Conservation (phyloP, 2,797 vertebrate species). For the Nothura maculosa region DNA sequence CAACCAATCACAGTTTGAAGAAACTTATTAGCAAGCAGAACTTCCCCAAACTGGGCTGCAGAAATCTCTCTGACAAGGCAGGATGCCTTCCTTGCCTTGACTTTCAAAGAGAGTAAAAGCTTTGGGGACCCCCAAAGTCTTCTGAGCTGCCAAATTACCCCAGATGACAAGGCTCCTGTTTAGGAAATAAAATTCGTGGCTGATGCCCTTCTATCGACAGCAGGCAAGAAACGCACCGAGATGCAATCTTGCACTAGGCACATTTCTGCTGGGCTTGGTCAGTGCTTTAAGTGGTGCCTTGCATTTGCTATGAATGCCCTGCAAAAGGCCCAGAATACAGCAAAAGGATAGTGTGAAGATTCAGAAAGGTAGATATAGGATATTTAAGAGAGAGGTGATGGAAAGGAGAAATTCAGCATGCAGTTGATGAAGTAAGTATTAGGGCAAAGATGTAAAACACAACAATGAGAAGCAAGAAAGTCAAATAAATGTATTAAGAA, state of each 20-base stretch:
- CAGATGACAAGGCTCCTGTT: neutral
- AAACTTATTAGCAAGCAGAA: constrained; percentile 62
- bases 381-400: neutral
- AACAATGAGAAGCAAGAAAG: neutral
- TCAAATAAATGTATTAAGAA: neutral
- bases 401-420: neutral
- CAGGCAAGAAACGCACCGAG: accelerated
- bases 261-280: accelerated
- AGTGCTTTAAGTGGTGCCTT: neutral
- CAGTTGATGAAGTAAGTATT: neutral
- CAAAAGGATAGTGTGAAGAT: neutral
- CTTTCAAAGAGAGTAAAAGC: constrained; percentile 59
- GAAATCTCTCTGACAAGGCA: constrained; percentile 35
- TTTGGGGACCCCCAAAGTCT: constrained; percentile 39
- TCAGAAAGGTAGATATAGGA: neutral
- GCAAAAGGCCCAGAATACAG: neutral
- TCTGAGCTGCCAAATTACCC: constrained; percentile 11
- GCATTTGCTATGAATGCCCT: neutral
- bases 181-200: neutral
- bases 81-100: constrained; percentile 61
- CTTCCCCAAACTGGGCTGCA: constrained; percentile 61
- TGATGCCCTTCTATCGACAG: neutral
- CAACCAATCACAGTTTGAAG: constrained; percentile 47
- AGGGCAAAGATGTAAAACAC: accelerated
- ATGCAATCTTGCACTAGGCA: neutral